Conservation (phyloP, 2,888 invertebrate species). For the Cheilosia grossa region DNA sequence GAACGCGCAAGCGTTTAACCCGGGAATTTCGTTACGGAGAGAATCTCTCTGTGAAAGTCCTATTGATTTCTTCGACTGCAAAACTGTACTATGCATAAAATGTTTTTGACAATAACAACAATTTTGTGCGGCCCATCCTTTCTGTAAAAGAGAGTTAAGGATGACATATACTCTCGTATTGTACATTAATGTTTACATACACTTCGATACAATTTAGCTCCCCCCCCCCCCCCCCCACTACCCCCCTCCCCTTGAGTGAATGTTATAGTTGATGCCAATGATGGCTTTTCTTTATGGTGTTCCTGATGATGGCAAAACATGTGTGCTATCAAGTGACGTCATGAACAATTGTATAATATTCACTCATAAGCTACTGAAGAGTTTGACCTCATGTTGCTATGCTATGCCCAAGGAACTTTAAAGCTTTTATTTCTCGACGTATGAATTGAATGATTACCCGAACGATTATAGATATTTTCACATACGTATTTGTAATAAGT, state of each 20-base stretch:
- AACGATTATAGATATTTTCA: no score
- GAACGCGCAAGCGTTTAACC: constrained; percentile 83
- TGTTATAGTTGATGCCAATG: constrained; percentile 60
- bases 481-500: no score
- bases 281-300: constrained; percentile 26
- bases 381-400: constrained; percentile 58
- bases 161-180: constrained; percentile 26
- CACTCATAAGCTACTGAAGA: constrained; percentile 25
- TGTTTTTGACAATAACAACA: constrained; percentile 64
- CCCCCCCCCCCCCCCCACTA: background rate
- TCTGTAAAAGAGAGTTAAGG: constrained; percentile 50
- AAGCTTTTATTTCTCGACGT: constrained; percentile 34
- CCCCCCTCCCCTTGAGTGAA: background rate
- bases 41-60: constrained; percentile 57
- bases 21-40: constrained; percentile 80
- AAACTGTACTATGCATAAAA: constrained; percentile 51
- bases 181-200: constrained; percentile 32
- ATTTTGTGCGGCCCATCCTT: constrained; percentile 66
- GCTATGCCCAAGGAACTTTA: constrained; percentile 39
- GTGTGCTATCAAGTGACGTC: constrained; percentile 62
- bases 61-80: constrained; percentile 73
- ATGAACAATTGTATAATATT: constrained; percentile 46
- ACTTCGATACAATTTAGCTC: constrained; percentile 26
- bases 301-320: constrained; percentile 43
- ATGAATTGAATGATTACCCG: background rate